phyloP scores from a whole-genome alignment of 2,888 invertebrate species.

The Carcina quercana region DNA sequence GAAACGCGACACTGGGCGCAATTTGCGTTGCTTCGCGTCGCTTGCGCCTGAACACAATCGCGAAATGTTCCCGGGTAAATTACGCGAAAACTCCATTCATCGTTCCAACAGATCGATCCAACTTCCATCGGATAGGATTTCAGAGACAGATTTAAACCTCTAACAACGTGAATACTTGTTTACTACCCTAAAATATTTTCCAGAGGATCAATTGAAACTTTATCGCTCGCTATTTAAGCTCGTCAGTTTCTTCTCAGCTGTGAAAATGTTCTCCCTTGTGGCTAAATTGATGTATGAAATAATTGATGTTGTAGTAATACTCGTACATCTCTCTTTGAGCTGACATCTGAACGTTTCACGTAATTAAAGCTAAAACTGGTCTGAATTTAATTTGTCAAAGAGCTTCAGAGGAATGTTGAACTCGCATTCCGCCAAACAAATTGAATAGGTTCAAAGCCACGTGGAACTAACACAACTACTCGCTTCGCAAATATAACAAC shows the following conservation, averaged over 20 bases:
- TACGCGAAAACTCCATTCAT: slow-evolving; percentile 49
- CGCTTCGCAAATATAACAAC: slow-evolving; percentile 1
- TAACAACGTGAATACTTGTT: slow-evolving; percentile 7
- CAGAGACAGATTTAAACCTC: slow-evolving; percentile 12
- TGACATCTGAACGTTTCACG: too few species aligned
- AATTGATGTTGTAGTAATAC: too few species aligned
- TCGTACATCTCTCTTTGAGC: too few species aligned
- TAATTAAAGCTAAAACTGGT: too few species aligned
- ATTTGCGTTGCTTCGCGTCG: slow-evolving; percentile 47
- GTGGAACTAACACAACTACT: too few species aligned
- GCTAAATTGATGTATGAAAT: too few species aligned
- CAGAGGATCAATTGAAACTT: slow-evolving; percentile 3
- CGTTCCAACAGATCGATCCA: slow-evolving; percentile 37
- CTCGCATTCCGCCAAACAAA: background rate
- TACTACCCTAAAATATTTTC: slow-evolving; percentile 5
- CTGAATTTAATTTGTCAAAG: too few species aligned
- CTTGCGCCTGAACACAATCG: slow-evolving; percentile 37
- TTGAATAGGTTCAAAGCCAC: background rate
- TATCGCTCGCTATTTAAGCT: slow-evolving; percentile 5
- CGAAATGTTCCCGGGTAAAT: slow-evolving; percentile 42
- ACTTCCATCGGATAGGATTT: slow-evolving; percentile 25
- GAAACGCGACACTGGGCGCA: slow-evolving; percentile 34
- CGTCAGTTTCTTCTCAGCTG: too few species aligned
- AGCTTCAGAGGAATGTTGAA: too few species aligned
- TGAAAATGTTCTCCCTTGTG: too few species aligned